Evolutionary conservation across 2,797 vertebrate species (phyloP), one percentile per base, ranked within the genome.

Genomic region (Melanotaenia nigrans): DNA sequence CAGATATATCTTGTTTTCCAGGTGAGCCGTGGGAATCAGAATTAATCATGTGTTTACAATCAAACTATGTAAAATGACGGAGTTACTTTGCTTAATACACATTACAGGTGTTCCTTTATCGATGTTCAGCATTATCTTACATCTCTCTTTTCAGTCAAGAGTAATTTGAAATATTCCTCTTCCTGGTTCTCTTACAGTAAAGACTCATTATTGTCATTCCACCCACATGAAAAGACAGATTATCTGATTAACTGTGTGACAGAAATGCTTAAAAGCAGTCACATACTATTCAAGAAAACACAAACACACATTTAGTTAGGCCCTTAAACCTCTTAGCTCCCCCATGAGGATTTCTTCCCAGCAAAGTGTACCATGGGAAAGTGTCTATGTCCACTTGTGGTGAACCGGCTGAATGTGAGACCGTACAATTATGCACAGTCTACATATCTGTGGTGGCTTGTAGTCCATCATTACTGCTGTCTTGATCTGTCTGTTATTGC

Each of bases 311-410:
- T 20, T 69, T 25, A 14, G 18, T 25, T 62, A 28, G 45, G 55
- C 53, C 53, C 33, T 61, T 20, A 22, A 28, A 65, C 55, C 35
- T 71, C 61, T 16, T 61, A 0, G 0, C 49, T 67, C 16, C 35
- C 58, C 51, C n/a, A 2, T 20, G 62, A 69, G 64, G 61, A 59
- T 72, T 68, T 60, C 61, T 61, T 64, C 47, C 36, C 12, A 61
- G 25, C 69, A 68, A 54, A 77, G 45, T 56, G 78, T 22, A 83
- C 59, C 75, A 86, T 79, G 88, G 81, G 87, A 89, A 88, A 81
- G 63, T 77, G 51, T 70, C 71, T 72, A 67, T 54, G 53, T 83
- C 67, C 38, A 35, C 69, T 68, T 84, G 78, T 62, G 87, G 85
- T 86, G 24, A 85, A 74, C 75, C 70, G 66, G 68, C 65, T 79